phyloP scores from a whole-genome alignment of 35 echinoderm and acorn worm genomes.

The Amphiura filiformis region DNA sequence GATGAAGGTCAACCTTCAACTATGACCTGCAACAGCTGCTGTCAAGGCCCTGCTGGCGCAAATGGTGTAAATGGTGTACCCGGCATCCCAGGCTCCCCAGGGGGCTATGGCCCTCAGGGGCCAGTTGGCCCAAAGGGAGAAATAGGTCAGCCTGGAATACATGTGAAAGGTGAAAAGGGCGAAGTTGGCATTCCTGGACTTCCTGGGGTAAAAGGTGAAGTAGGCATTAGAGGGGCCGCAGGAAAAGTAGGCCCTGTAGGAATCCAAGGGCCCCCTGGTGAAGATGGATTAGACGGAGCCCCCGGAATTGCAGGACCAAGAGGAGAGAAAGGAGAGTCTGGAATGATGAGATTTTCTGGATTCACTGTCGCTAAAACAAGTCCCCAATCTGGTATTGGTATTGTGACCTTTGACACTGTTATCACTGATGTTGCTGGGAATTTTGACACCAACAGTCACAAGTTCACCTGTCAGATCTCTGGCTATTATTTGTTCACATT shows the following conservation, averaged over 20 bases:
- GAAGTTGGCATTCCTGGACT: not conserved
- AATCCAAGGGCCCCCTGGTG: not conserved
- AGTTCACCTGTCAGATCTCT: not conserved
- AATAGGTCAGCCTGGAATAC: not conserved
- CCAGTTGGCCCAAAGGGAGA: not conserved
- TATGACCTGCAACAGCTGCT: not conserved
- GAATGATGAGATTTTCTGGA: not conserved
- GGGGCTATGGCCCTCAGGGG: not conserved
- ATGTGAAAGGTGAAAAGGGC: not conserved
- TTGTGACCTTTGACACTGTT: conserved; percentile 5
- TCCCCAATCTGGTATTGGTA: not conserved
- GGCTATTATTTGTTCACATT: not conserved
- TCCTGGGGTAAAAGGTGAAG: not conserved
- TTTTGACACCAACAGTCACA: not conserved
- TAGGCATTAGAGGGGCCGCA: not conserved
- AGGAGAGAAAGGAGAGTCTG: conserved; percentile 3
- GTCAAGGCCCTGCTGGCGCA: not conserved
- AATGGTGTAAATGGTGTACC: not conserved
- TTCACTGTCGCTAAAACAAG: not conserved
- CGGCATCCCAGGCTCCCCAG: not conserved
- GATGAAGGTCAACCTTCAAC: not conserved
- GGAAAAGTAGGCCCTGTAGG: not conserved
- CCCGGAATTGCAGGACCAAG: not conserved
- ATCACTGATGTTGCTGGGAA: not conserved
- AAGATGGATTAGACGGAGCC: not conserved